These are phyloP conservation scores for Drosophila hydei DNA, from an alignment of 1,140 invertebrate genomes.

Conservation along the genomic window DNA sequence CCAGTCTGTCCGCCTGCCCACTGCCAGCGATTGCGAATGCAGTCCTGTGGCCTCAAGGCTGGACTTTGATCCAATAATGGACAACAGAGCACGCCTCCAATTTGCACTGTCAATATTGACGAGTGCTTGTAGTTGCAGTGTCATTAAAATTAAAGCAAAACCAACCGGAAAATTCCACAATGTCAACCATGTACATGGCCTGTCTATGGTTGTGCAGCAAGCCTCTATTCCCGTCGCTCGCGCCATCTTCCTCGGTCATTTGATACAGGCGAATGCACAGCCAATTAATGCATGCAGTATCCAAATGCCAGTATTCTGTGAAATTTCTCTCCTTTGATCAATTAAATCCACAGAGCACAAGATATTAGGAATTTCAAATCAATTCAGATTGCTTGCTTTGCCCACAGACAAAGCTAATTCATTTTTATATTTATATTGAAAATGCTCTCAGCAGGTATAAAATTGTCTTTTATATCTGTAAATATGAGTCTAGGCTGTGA, in stretches of 20 bases:
- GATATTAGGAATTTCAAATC: too few species aligned
- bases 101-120: conserved; percentile 57
- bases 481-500: too few species aligned
- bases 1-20: background rate
- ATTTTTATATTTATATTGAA: too few species aligned
- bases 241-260: too few species aligned
- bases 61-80: conserved; percentile 16
- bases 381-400: too few species aligned
- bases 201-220: conserved; percentile 5
- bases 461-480: too few species aligned
- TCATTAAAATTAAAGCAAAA: conserved; percentile 65
- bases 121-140: conserved; percentile 38
- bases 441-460: too few species aligned
- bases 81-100: conserved; percentile 56
- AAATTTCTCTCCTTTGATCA: too few species aligned
- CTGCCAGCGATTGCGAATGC: conserved; percentile 12
- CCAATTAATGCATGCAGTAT: background rate
- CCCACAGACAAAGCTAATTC: too few species aligned
- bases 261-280: background rate
- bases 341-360: too few species aligned
- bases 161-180: conserved; percentile 39
- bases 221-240: background rate
- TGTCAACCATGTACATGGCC: conserved; percentile 30
- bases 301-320: too few species aligned
- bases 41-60: conserved; percentile 20